Conservation (phyloP, 2,113 vertebrate species). For the Misgurnus mizolepis region DNA sequence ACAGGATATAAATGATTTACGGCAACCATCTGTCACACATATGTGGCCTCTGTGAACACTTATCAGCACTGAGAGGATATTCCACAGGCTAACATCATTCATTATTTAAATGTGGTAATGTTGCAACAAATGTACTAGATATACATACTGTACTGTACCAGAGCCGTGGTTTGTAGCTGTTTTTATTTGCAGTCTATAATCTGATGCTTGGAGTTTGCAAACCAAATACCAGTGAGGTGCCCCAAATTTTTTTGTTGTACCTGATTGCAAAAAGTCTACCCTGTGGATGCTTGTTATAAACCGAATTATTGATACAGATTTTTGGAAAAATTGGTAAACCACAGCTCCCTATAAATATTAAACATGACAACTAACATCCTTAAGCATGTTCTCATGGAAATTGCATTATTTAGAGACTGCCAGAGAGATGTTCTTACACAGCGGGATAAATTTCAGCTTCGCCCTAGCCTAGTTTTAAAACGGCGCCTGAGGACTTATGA, state of each 20-base stretch:
- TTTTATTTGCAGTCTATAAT: conserved; percentile 22
- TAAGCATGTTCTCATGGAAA: background rate
- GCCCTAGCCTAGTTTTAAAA: background rate
- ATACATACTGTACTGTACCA: background rate
- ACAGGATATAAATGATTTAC: conserved; percentile 55
- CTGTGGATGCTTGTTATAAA: background rate
- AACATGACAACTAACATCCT: background rate
- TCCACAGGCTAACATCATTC: conserved; percentile 29
- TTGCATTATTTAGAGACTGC: background rate
- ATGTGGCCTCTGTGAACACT: conserved; percentile 39
- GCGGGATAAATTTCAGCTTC: conserved; percentile 14
- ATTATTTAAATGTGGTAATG: conserved; percentile 49
- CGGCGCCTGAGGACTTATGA: conserved; percentile 13
- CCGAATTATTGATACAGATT: background rate
- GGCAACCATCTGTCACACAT: conserved; percentile 42
- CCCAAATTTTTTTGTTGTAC: background rate
- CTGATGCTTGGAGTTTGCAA: background rate
- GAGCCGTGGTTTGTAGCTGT: background rate
- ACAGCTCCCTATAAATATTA: background rate
- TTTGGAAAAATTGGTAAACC: background rate
- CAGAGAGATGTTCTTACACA: conserved; percentile 14
- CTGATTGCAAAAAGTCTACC: background rate
- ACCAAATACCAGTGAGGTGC: background rate
- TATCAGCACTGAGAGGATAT: conserved; percentile 20
- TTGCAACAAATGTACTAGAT: conserved; percentile 29